phyloP scores from a whole-genome alignment of 2,797 vertebrate genomes.

The Dipus sagitta region DNA sequence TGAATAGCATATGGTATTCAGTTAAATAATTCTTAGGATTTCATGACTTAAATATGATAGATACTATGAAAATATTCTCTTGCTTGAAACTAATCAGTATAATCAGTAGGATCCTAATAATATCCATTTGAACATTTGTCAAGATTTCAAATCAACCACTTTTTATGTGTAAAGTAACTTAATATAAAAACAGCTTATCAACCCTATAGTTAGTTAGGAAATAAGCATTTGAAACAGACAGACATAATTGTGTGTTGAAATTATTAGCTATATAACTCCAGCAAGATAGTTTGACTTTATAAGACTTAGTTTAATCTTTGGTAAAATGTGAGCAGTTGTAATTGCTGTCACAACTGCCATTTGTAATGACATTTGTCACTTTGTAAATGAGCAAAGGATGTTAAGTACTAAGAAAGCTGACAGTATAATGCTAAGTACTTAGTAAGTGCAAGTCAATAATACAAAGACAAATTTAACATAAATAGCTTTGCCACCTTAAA shows the following conservation, averaged over 20 bases:
- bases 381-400: slow-evolving; percentile 50
- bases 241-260: slow-evolving; percentile 9
- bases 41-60: background rate
- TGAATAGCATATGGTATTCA: background rate
- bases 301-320: slow-evolving; percentile 57
- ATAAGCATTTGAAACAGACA: slow-evolving; percentile 31
- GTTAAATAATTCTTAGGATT: background rate
- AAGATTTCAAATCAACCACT: background rate
- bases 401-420: slow-evolving; percentile 47
- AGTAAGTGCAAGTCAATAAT: slow-evolving; percentile 41
- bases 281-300: slow-evolving; percentile 55
- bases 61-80: slow-evolving; percentile 2
- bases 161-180: background rate
- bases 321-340: slow-evolving; percentile 51
- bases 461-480: background rate
- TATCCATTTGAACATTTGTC: slow-evolving; percentile 5
- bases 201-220: background rate
- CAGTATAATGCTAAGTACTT: background rate
- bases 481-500: slow-evolving; percentile 49
- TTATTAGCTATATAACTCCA: slow-evolving; percentile 34
- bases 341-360: slow-evolving; percentile 45
- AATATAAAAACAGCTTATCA: background rate
- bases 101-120: background rate
- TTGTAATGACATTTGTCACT: slow-evolving; percentile 69
- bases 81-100: background rate